Evolutionary conservation across 37 sponge, comb jelly and placozoan species (phyloP), one percentile per base, ranked within the genome.

Genomic region (Lycopodina hypogea): DNA sequence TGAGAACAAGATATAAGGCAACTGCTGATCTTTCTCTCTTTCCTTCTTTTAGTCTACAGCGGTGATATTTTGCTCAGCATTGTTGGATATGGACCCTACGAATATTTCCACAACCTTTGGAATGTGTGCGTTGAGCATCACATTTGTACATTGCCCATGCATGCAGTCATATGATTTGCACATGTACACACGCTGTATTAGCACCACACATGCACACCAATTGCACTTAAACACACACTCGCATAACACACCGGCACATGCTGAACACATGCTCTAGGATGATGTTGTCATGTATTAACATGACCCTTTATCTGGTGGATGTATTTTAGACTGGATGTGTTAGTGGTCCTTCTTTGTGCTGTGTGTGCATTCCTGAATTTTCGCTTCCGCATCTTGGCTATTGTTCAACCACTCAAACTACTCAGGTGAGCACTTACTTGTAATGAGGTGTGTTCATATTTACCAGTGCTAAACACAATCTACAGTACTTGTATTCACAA

Each of bases 21-120:
- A 42, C 11, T 68, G 38, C 3, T 36, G 11, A 68, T 7, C 29
- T 17, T 36, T 68, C 6, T 11, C 8, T 3, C 3, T 1, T 24
- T 4, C 52, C 2, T 78, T 4, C 19, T 74, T 55, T 28, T 65
- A 92, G 93, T 92, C 12, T 94, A 94, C 56, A n/a, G 76, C 0
- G 67, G 76, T 42, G 94, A 94, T 60, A 72, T 87, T 18, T n/a
- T 59, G 17, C 32, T 90, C 34, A 94, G 81, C 61, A 76, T 94
- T 11, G 17, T 94, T 30, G 88, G 83, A 0, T 50, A 76, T 12
- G 94, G 94, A 12, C 85, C 79, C 1, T 18, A 41, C 56, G 51
- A 76, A 3, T 94, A 90, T 71, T 94, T 90, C 88, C 76, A 68
- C 18, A 80, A 84, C 32, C 42, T 81, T 17, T 87, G 94, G 91